Evolutionary conservation across 1,140 invertebrate genomes (phyloP), one percentile per base, ranked within the genome.

Genomic region (Anadara kagoshimensis): DNA sequence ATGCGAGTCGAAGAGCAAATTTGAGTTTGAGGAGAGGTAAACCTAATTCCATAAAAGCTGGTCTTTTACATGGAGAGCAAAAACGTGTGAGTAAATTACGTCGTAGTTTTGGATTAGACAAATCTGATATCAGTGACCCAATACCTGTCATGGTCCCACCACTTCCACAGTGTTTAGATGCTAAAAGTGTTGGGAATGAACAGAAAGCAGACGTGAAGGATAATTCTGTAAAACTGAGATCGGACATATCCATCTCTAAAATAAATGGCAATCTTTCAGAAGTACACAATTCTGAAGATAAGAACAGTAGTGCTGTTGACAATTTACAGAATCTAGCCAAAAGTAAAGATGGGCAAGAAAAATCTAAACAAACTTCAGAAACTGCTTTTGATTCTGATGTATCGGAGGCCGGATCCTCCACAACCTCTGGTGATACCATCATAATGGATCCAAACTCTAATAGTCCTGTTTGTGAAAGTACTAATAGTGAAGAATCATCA

Each of bases 31-130:
- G 76, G 57, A 61, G 85, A 36, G 86, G 85, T 11, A 75, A 77
- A 22, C 85, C 85, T 0, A 88, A 86, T 68, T 83, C 84, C 10
- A 64, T 85, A n/a, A 76, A 78, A 47, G 82, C 78, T 73, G 85
- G 85, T 24, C 66, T 86, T 57, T 64, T 81, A 26, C 78, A 80
- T 26, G 81, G 79, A 18, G 73, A 83, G 54, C 66, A 75, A 43
- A 66, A 69, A 45, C 73, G 79, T 65, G 68, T 82, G 20, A 61
- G 66, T 16, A 82, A 84, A 54, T 68, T 82, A 36, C 41, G 80
- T 14, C 45, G 76, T 57, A 85, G 79, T 68, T 78, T 85, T 73
- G 78, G 75, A 41, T 56, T 80, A 8, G 80, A 84, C 57, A 86
- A 78, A 71, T 78, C 77, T 18, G 78, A 81, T 18, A 84, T 82